phyloP scores from a whole-genome alignment of 64 coral and sea anemone species.

The Montipora efflorescens region DNA sequence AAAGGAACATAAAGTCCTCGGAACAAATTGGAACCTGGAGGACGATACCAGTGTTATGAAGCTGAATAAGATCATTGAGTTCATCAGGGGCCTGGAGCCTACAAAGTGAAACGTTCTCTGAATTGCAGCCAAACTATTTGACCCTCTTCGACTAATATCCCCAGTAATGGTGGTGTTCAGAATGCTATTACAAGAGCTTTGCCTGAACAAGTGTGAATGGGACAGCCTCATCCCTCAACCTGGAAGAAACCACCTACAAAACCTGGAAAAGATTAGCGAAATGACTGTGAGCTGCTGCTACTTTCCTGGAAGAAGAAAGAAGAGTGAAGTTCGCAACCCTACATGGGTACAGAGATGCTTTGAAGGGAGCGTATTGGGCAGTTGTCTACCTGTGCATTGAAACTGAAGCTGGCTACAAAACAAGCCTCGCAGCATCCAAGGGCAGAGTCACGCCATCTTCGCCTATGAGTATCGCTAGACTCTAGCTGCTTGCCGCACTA shows the following conservation, averaged over 20 bases:
- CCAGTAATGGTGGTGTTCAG: constrained; percentile 39
- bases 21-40: constrained; percentile 52
- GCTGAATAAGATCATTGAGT: constrained; percentile 32
- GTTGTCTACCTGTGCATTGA: constrained; percentile 62
- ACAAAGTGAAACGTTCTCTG: constrained; percentile 22
- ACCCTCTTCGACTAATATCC: constrained; percentile 30
- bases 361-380: constrained; percentile 59
- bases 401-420: constrained; percentile 35
- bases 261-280: not conserved
- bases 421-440: constrained; percentile 57
- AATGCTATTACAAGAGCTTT: constrained; percentile 59
- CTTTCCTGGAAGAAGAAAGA: not conserved
- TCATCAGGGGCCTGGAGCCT: constrained; percentile 31
- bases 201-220: constrained; percentile 37
- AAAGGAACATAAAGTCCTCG: constrained; percentile 52
- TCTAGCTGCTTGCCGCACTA: not conserved
- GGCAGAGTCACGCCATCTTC: constrained; percentile 29
- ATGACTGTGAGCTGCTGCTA: not conserved
- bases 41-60: constrained; percentile 41
- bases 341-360: constrained; percentile 75
- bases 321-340: constrained; percentile 1
- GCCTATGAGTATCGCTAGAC: constrained; percentile 47
- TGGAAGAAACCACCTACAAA: not conserved
- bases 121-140: constrained; percentile 57
- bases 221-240: not conserved